These are phyloP conservation scores for Sylvicola fuscatus DNA, from an alignment of 2,888 invertebrate genomes.

Conservation along the genomic window DNA sequence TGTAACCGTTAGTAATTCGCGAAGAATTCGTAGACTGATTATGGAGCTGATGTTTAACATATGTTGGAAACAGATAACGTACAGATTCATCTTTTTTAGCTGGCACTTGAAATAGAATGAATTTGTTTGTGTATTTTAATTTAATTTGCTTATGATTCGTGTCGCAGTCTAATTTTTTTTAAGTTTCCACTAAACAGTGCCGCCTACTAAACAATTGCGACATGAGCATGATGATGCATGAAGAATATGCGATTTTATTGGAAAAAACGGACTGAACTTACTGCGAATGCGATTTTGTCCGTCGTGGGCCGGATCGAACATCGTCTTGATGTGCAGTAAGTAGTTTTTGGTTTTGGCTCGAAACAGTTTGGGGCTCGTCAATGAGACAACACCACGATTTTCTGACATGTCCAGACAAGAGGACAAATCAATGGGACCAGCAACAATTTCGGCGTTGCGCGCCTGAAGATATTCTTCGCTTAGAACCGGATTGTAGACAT, in stretches of 20 bases:
- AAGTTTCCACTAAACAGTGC: no score
- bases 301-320: conserved; percentile 40
- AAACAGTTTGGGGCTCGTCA: conserved; percentile 72
- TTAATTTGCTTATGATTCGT: no score
- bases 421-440: conserved; percentile 68
- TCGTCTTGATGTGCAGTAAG: conserved; percentile 56
- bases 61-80: conserved; percentile 16
- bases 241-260: no score
- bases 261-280: conserved; percentile 9
- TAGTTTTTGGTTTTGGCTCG: conserved; percentile 59
- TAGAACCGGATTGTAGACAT: conserved; percentile 41
- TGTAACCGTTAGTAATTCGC: conserved; percentile 1
- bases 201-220: no score
- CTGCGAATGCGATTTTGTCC: conserved; percentile 23
- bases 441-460: conserved; percentile 77
- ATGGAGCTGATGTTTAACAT: conserved; percentile 14
- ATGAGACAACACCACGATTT: conserved; percentile 61
- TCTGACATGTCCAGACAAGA: conserved; percentile 69
- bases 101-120: conserved; percentile 13
- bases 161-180: no score
- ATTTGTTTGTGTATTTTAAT: no score
- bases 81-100: conserved; percentile 16
- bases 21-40: conserved; percentile 13
- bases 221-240: no score
- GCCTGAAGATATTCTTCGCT: conserved; percentile 64